Evolutionary conservation across 2,888 invertebrate genomes (phyloP).

Genomic region (Strigamia transsilvanica): DNA sequence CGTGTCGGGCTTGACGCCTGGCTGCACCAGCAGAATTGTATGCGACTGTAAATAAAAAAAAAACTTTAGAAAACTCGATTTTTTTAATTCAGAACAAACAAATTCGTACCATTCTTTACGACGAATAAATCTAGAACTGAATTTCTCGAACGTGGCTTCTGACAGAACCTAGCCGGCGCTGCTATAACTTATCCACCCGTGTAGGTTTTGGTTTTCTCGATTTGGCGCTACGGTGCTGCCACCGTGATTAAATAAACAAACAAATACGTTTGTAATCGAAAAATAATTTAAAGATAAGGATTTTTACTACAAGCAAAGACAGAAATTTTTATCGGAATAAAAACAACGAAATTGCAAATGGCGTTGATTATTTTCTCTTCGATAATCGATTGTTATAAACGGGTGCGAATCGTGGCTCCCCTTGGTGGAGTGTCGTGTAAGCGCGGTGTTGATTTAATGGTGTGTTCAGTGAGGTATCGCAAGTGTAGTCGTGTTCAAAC

Average conservation of each 20-base stretch:
- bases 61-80: conserved; percentile 43
- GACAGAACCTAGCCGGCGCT: too few species aligned
- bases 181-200: not conserved
- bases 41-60: conserved; percentile 78
- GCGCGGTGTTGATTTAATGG: not conserved
- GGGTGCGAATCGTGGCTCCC: too few species aligned
- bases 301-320: not conserved
- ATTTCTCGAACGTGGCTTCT: not conserved
- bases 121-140: conserved; percentile 58
- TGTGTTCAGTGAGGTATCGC: not conserved
- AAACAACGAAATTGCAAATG: too few species aligned
- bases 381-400: too few species aligned
- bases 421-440: not conserved
- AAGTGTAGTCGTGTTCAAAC: not conserved
- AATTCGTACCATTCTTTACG: too few species aligned
- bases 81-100: too few species aligned
- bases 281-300: not conserved
- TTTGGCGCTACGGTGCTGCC: not conserved
- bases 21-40: conserved; percentile 95
- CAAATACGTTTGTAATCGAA: too few species aligned
- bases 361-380: too few species aligned
- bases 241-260: not conserved
- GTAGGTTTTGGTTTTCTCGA: too few species aligned
- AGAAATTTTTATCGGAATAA: not conserved
- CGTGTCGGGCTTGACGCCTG: conserved; percentile 90